These are phyloP conservation scores for Platalea minor DNA, from an alignment of 2,797 vertebrate genomes.

Conservation along the genomic window DNA sequence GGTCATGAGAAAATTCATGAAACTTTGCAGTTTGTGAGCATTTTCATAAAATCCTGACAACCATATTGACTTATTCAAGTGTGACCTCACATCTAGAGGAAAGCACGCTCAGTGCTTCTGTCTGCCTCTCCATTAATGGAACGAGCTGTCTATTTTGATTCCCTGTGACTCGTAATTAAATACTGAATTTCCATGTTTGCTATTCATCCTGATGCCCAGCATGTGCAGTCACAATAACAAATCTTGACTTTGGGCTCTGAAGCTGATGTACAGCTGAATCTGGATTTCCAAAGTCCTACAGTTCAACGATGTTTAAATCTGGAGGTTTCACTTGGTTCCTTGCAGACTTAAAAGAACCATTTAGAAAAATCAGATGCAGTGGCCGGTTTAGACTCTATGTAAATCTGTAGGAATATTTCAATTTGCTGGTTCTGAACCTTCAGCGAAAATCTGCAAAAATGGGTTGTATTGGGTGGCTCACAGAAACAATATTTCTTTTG, in stretches of 20 bases:
- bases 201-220: neutral
- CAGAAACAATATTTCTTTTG: slow-evolving; percentile 10
- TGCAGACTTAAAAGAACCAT: neutral
- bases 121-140: neutral
- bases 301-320: neutral
- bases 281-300: neutral
- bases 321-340: neutral
- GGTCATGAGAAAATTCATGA: slow-evolving; percentile 12
- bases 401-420: neutral
- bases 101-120: neutral
- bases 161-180: neutral
- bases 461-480: neutral
- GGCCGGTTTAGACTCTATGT: neutral
- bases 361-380: neutral
- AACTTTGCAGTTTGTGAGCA: neutral
- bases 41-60: slow-evolving; percentile 18
- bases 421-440: neutral
- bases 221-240: neutral
- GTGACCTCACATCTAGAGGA: neutral
- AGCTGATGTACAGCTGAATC: neutral
- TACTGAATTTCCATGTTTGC: slow-evolving; percentile 10
- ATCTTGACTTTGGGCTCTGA: neutral
- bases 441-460: neutral
- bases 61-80: neutral
- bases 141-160: neutral